phyloP scores from a whole-genome alignment of 2,113 vertebrate genomes.

The Eubucco bourcierii region DNA sequence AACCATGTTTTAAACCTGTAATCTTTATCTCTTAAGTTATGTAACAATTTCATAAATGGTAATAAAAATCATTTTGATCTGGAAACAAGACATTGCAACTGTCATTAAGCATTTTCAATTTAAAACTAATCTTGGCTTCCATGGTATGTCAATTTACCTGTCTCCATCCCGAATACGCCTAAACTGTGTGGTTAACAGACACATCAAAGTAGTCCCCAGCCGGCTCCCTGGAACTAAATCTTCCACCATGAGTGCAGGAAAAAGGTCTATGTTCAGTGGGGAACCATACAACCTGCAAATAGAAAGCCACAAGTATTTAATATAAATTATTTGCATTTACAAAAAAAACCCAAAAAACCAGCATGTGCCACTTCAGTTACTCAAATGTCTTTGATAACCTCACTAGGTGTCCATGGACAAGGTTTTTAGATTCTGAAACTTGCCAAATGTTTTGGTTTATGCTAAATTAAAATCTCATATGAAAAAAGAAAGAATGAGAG shows the following conservation, averaged over 20 bases:
- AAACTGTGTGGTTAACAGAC: constrained; percentile 90
- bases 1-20: neutral
- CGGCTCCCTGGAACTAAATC: constrained; percentile 93
- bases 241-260: constrained; percentile 96
- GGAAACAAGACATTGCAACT: neutral
- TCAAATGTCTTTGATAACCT: neutral
- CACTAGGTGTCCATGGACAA: neutral
- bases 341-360: neutral
- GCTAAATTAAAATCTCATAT: neutral
- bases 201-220: constrained; percentile 93
- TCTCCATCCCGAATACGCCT: constrained; percentile 90
- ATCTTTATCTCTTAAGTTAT: neutral
- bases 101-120: neutral
- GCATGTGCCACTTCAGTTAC: neutral
- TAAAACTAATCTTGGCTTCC: neutral
- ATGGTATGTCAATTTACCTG: constrained; percentile 78
- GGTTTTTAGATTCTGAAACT: neutral
- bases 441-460: neutral
- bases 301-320: neutral
- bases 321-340: neutral
- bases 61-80: neutral
- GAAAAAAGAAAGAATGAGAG: neutral
- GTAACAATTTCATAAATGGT: neutral
- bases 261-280: constrained; percentile 92
- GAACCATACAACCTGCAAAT: constrained; percentile 88